These are phyloP conservation scores for Eulemur mongoz DNA, from an alignment of 2,797 vertebrate species.

Conservation along the genomic window DNA sequence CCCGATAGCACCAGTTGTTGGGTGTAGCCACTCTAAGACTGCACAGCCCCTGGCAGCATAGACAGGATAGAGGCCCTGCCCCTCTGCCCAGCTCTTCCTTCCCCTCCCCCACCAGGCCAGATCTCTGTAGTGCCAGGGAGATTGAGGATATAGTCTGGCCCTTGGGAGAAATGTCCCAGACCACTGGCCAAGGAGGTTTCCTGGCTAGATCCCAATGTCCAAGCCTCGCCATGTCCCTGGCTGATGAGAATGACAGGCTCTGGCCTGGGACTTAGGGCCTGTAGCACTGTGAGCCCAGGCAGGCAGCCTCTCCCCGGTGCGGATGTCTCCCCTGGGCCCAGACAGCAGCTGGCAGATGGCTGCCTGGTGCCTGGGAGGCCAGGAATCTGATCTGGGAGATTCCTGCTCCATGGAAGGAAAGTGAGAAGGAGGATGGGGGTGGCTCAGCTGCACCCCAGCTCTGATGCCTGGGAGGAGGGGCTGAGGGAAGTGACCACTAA, in stretches of 20 bases:
- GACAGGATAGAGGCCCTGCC: neutral
- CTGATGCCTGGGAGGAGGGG: neutral
- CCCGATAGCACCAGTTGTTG: neutral
- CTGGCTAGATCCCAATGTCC: neutral
- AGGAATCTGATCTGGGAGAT: slow-evolving; percentile 71
- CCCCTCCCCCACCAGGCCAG: neutral
- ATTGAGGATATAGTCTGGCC: neutral
- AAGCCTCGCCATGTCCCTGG: neutral
- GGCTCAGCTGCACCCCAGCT: neutral
- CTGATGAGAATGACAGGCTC: neutral
- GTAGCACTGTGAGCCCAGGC: neutral
- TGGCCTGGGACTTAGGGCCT: neutral
- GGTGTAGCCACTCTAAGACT: neutral
- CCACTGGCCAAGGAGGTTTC: neutral
- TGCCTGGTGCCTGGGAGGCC: slow-evolving; percentile 63
- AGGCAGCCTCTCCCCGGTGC: neutral
- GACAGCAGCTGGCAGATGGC: slow-evolving; percentile 70
- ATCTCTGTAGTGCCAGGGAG: neutral
- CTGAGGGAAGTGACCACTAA: neutral
- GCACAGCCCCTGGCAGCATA: neutral
- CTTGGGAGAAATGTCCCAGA: neutral
- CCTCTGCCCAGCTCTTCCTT: neutral
- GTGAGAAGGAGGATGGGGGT: neutral
- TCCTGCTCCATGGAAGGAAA: slow-evolving; percentile 20
- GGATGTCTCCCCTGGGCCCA: slow-evolving; percentile 65